Evolutionary conservation across 2,888 invertebrate species (phyloP), one percentile per base, ranked within the genome.

Genomic region (Dicycla oo): DNA sequence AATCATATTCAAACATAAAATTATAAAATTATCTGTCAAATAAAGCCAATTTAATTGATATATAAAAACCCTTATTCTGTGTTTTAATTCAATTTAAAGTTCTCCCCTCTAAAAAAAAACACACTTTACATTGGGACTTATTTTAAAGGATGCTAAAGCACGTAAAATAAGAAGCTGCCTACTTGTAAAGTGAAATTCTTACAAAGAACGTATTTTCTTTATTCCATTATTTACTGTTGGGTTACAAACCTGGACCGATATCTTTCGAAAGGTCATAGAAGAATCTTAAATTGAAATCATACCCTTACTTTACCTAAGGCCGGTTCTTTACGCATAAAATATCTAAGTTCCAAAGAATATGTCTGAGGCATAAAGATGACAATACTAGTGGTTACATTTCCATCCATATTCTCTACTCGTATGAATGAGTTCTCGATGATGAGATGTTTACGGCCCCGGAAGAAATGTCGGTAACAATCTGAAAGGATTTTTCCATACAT

Each of bases 401-500:
- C 61, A 63, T 69, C 70, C 51, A 63, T 58, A 58, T 75, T 69
- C 57, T 51, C 58, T 40, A 15, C 54, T 56, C 72, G n/a, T 62
- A 76, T 76, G 73, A 66, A 80, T 80, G 68, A 73, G 40, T 66
- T 40, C 76, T 65, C 73, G 54, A 80, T 72, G 75, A 76, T 69
- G 65, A 72, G 76, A 69, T 76, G 80, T 66, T 58, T 80, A 78
- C 68, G 68, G 78, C 73, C 73, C 78, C 43, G 78, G 77, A 78
- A 78, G 58, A 78, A 77, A 67, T 51, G 68, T 64, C 68, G 38
- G 77, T 78, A 49, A 61, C 64, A 71, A 61, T 72, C 30, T 65
- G 54, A 64, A 72, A 51, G 54, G 64, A 56, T 60, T 75, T 70
- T 51, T 56, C 45, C 30, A 51, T 61, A 72, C 38, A 38, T 61